Percentiles rank a stretch among this genome's conserved stretches.
Evolutionary conservation across 2,888 invertebrate genomes (phyloP).

Genomic region (Zootermopsis nevadensis): DNA sequence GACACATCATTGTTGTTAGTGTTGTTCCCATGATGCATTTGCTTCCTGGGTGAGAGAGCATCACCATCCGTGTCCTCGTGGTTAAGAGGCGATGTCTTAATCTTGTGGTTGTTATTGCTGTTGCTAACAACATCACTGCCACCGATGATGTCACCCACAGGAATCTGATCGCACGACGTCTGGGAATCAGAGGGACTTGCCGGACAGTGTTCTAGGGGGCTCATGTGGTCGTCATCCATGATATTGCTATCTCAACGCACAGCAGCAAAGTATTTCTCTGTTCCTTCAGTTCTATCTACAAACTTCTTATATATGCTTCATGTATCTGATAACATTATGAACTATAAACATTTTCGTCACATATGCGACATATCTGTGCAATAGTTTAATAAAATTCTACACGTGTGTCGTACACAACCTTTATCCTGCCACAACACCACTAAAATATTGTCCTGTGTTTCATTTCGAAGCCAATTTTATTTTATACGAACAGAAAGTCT

Average conservation of each 20-base stretch:
- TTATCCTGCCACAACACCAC: too few relatives aligned
- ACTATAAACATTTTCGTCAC: background rate
- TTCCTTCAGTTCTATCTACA: too few relatives aligned
- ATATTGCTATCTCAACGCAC: background rate
- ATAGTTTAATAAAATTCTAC: background rate
- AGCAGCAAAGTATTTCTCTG: too few relatives aligned
- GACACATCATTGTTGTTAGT: slow-evolving; percentile 62
- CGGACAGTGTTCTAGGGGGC: slow-evolving; percentile 51
- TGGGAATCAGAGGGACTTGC: slow-evolving; percentile 50
- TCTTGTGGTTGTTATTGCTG: slow-evolving; percentile 45
- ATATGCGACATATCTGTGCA: background rate
- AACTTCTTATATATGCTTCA: too few relatives aligned
- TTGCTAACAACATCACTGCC: slow-evolving; percentile 44
- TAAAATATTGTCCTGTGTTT: too few relatives aligned
- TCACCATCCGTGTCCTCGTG: slow-evolving; percentile 59
- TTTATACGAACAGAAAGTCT: too few relatives aligned
- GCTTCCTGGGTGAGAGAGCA: slow-evolving; percentile 57
- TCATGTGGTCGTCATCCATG: slow-evolving; percentile 43
- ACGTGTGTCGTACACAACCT: too few relatives aligned
- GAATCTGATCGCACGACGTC: slow-evolving; percentile 46
- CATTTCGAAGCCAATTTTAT: too few relatives aligned
- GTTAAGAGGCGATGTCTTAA: slow-evolving; percentile 42
- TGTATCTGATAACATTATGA: too few relatives aligned
- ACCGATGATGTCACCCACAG: slow-evolving; percentile 48
- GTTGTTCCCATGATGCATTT: slow-evolving; percentile 59